A percentile compares a stretch with the other conserved stretches of the same genome.
phyloP scores from a whole-genome alignment of 2,113 vertebrate species.

The Halichoerus grypus region DNA sequence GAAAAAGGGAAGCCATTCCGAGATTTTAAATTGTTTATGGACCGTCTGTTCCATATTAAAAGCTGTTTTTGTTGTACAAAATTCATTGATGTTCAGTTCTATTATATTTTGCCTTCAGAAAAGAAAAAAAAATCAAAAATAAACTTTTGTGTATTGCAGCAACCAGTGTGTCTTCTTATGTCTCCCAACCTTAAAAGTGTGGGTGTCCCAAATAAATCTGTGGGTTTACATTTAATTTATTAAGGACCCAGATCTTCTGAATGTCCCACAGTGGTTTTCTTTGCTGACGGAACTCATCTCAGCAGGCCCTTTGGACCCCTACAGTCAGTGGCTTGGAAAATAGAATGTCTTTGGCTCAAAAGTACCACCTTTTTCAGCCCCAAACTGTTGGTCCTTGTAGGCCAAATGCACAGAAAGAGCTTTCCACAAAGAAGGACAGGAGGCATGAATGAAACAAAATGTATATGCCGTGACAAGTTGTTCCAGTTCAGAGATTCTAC shows the following conservation, averaged over 20 bases:
- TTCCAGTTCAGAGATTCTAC: background rate
- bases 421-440: background rate
- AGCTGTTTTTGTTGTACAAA: constrained; percentile 96
- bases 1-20: constrained; percentile 89
- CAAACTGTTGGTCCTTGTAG: background rate
- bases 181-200: constrained; percentile 61
- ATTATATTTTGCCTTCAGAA: constrained; percentile 94
- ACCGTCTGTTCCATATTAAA: constrained; percentile 93
- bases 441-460: background rate
- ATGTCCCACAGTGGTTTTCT: background rate
- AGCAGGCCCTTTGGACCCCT: background rate
- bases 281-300: background rate
- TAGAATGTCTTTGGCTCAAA: background rate
- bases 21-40: constrained; percentile 87
- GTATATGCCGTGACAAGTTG: background rate
- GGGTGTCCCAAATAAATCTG: background rate
- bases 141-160: constrained; percentile 97
- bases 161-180: constrained; percentile 70
- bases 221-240: background rate
- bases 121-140: constrained; percentile 91
- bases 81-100: constrained; percentile 92
- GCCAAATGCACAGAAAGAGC: background rate
- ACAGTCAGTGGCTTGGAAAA: background rate
- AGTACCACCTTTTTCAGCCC: background rate
- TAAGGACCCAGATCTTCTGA: background rate